phyloP scores from a whole-genome alignment of 2,888 invertebrate species.

The Eilema depressum region DNA sequence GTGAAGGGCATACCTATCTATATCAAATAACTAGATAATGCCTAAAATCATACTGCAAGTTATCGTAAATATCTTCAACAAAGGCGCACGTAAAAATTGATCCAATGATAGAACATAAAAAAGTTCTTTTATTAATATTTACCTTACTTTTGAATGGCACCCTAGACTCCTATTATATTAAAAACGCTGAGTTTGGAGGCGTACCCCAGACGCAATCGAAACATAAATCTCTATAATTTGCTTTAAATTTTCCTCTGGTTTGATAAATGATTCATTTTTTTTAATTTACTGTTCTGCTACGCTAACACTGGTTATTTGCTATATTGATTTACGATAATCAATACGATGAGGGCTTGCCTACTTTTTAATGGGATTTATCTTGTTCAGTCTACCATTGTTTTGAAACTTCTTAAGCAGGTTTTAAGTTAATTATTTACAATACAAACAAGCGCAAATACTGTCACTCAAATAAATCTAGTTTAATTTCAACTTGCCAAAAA shows the following conservation, averaged over 20 bases:
- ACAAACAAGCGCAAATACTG: too few species aligned
- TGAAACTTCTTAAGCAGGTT: too few species aligned
- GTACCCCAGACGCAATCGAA: conserved; percentile 45
- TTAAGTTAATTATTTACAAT: too few species aligned
- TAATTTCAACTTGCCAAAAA: not conserved
- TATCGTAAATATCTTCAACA: not conserved
- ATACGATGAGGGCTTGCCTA: not conserved
- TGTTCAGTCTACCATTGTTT: too few species aligned
- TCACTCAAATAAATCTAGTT: not conserved
- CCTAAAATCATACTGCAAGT: not conserved
- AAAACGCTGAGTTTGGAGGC: conserved; percentile 45
- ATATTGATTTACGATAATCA: not conserved
- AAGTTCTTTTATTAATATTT: conserved; percentile 38
- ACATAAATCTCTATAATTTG: conserved; percentile 52
- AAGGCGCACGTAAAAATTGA: not conserved
- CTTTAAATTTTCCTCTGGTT: conserved; percentile 41
- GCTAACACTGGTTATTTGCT: conserved; percentile 22
- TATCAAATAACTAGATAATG: not conserved
- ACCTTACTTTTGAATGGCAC: conserved; percentile 37
- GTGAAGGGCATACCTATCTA: too few species aligned
- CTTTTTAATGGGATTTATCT: too few species aligned
- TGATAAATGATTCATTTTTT: conserved; percentile 44
- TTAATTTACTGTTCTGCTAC: conserved; percentile 22
- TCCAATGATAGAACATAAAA: conserved; percentile 34
- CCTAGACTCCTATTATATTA: conserved; percentile 42